phyloP scores from a whole-genome alignment of 2,797 vertebrate species.

The Gastrophryne carolinensis region DNA sequence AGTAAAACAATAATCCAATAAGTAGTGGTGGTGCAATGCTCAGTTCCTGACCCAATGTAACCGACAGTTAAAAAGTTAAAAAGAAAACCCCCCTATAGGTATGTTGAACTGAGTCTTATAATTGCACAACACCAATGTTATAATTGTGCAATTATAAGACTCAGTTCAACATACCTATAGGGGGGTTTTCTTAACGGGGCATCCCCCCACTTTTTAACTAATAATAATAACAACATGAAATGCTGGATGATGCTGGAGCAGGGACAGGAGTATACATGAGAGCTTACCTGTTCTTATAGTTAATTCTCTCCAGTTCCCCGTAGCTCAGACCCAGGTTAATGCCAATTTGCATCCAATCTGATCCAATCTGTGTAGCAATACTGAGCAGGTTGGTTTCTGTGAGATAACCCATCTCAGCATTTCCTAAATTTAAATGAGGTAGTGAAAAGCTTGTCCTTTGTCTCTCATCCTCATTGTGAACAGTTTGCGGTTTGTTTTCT shows the following conservation, averaged over 20 bases:
- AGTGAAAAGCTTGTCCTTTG: slow-evolving; percentile 53
- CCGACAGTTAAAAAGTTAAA: too few species aligned
- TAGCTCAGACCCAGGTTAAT: slow-evolving; percentile 85
- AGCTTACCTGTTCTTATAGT: slow-evolving; percentile 79
- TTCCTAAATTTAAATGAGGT: slow-evolving; percentile 86
- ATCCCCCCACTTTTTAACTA: background rate
- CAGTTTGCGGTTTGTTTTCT: too few species aligned
- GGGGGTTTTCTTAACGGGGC: too few species aligned
- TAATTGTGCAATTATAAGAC: background rate
- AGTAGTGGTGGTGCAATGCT: too few species aligned
- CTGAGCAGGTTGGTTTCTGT: slow-evolving; percentile 89
- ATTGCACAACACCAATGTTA: background rate
- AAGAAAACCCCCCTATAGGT: too few species aligned
- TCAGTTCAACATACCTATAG: too few species aligned
- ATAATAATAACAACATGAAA: too few species aligned
- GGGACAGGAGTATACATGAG: too few species aligned
- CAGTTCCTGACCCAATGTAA: too few species aligned
- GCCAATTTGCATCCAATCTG: slow-evolving; percentile 86
- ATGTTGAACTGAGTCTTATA: background rate
- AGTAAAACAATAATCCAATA: too few species aligned
- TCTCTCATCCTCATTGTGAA: slow-evolving; percentile 53
- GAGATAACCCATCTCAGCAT: slow-evolving; percentile 90
- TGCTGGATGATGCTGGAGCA: background rate
- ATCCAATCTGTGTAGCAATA: slow-evolving; percentile 83
- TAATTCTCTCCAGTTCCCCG: slow-evolving; percentile 80